phyloP scores from a whole-genome alignment of 2,113 vertebrate species.

The Mesembrinibis cayennensis region DNA sequence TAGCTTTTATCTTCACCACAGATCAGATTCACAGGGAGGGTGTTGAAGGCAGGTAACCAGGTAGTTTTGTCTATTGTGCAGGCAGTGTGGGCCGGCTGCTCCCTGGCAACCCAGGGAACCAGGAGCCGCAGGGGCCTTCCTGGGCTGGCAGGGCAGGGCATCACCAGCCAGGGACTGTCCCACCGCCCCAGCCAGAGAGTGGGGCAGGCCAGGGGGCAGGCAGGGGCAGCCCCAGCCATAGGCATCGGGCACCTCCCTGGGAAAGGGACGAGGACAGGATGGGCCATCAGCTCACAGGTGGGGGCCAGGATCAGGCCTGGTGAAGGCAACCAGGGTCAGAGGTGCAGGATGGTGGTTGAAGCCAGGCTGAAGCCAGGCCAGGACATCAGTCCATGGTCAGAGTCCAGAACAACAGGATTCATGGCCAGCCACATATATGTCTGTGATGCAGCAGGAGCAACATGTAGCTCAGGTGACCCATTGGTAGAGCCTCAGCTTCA shows the following conservation, averaged over 20 bases:
- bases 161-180: background rate
- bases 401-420: background rate
- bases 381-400: background rate
- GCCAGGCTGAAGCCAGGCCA: background rate
- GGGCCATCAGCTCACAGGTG: too few species aligned
- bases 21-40: background rate
- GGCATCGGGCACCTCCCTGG: background rate
- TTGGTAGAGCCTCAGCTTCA: background rate
- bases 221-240: background rate
- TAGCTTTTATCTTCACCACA: background rate
- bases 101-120: background rate
- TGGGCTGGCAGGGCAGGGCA: background rate
- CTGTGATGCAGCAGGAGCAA: background rate
- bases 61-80: background rate
- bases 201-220: background rate
- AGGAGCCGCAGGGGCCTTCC: background rate
- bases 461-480: background rate
- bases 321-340: background rate
- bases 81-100: background rate
- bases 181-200: background rate
- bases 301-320: background rate
- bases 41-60: background rate
- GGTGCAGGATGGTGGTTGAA: background rate
- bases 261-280: background rate
- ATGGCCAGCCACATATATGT: fast-evolving